Evolutionary conservation across 1,140 invertebrate genomes (phyloP), one percentile per base, ranked within the genome.

Genomic region (Oryctes rhinoceros): DNA sequence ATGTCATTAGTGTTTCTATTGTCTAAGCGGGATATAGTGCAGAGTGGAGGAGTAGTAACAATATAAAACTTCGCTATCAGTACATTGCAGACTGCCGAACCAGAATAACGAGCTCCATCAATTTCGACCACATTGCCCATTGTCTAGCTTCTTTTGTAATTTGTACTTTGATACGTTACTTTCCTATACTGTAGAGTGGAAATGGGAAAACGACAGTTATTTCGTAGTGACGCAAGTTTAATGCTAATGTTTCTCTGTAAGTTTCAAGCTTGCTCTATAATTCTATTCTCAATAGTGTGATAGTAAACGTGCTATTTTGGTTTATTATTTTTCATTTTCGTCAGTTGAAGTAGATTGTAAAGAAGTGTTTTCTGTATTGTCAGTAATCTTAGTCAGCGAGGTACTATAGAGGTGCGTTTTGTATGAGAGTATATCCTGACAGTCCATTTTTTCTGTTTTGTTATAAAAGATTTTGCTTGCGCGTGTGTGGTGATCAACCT

Each of bases 41-140:
- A 59, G 53, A 59, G 53, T 6, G 18, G 53, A 59, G 15, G 53
- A 18, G 53, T 59, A 59, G 53, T 18, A 59, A 59, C 53, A 59
- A 59, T 59, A 59, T 59, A 59, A 59, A 59, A 59, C 53, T 59
- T 59, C 18, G 53, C 53, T 59, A 59, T 59, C 53, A 59, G 53
- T 18, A 59, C 53, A 59, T 59, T 18, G 53, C 53, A 59, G 53
- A 59, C 53, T 59, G 53, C 53, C 53, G 53, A 59, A 59, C 15
- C 53, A 59, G 53, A 59, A 59, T 59, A 59, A 59, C 53, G 53
- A 59, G 15, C 53, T 59, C n/a, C 53, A 59, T 59, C 53, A 59
- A 59, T 59, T 59, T 59, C 53, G 53, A n/a, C 53, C 18, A 59
- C 53, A 59, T 59, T 59, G 53, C 53, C 15, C 53, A 59, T 59